Evolutionary conservation across 2,113 vertebrate genomes (phyloP).

Genomic region (Ailuropoda melanoleuca): DNA sequence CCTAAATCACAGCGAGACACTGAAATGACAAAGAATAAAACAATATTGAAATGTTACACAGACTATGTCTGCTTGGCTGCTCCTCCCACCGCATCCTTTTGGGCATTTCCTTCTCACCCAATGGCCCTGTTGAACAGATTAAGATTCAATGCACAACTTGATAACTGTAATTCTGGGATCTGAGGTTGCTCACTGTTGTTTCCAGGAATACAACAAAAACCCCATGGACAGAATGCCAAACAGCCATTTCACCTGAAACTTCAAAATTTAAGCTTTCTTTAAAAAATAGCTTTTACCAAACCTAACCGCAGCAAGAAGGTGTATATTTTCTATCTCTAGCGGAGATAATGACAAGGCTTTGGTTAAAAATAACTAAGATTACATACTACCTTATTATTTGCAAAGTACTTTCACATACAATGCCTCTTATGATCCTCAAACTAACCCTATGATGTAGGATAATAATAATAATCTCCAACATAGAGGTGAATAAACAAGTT

Average conservation of each 20-base stretch:
- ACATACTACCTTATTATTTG: not conserved
- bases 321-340: not conserved
- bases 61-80: too few relatives aligned
- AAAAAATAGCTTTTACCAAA: not conserved
- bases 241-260: not conserved
- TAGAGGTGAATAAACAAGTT: not conserved
- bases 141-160: not conserved
- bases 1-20: not conserved
- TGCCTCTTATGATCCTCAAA: not conserved
- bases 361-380: not conserved
- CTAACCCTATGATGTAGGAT: not conserved
- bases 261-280: not conserved
- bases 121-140: not conserved
- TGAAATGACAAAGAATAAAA: not conserved
- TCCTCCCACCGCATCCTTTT: not conserved
- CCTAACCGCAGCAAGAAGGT: not conserved
- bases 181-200: not conserved
- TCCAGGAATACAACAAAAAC: not conserved
- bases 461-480: not conserved
- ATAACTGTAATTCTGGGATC: not conserved
- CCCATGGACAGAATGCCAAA: not conserved
- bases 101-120: constrained; percentile 1
- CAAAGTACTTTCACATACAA: not conserved
- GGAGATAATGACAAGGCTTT: not conserved
- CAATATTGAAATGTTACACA: not conserved